Conservation (phyloP, 2,113 vertebrate genomes). For the Phalacrocorax carbo region DNA sequence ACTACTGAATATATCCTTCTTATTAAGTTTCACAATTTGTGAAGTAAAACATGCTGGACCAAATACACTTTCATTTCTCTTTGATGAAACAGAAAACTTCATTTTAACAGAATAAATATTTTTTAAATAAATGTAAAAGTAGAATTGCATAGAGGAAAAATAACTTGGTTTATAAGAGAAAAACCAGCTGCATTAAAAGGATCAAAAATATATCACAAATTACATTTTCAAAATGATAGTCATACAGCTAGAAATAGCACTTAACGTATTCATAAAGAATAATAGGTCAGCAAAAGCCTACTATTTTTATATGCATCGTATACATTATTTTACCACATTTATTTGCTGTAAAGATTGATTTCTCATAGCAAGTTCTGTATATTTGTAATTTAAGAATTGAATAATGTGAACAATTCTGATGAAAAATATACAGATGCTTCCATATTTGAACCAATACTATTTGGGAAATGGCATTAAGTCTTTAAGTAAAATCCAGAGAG, state of each 20-base stretch:
- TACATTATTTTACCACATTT: conserved; percentile 7
- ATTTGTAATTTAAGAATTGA: conserved; percentile 5
- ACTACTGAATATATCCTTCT: not conserved
- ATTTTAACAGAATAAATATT: not conserved
- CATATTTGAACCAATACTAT: not conserved
- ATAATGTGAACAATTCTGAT: not conserved
- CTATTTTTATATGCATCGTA: not conserved
- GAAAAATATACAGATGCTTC: not conserved
- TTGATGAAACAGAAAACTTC: not conserved
- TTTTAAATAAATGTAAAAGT: not conserved
- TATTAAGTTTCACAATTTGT: not conserved
- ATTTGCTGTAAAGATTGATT: conserved; percentile 21
- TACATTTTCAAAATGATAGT: not conserved
- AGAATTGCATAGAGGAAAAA: not conserved
- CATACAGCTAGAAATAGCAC: not conserved
- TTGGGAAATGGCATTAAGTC: not conserved
- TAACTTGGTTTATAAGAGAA: not conserved
- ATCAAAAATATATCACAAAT: not conserved
- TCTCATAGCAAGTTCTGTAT: not conserved
- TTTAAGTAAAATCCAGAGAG: not conserved
- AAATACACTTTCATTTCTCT: not conserved
- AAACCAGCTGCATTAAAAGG: not conserved
- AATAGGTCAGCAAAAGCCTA: not conserved
- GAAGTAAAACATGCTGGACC: not conserved
- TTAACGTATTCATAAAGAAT: not conserved